Evolutionary conservation across 2,888 invertebrate species (phyloP).

Genomic region (Troides helena): DNA sequence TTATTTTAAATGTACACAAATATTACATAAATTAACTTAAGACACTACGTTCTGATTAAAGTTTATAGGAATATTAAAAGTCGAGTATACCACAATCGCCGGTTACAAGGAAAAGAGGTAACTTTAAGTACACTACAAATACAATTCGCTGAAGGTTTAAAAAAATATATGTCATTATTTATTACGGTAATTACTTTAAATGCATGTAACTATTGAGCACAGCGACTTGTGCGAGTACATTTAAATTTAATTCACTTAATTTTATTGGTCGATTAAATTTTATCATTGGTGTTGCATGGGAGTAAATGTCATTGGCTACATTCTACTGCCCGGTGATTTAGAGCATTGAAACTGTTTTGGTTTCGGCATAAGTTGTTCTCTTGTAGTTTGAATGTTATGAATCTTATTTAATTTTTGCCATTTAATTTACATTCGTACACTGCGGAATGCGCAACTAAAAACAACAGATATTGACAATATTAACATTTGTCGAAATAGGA

Average conservation of each 20-base stretch:
- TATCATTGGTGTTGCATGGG: constrained; percentile 25
- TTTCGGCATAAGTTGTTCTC: not conserved
- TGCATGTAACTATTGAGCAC: constrained; percentile 12
- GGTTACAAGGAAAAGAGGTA: not conserved
- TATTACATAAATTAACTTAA: too few relatives aligned
- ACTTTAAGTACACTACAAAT: not conserved
- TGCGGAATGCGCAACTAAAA: too few relatives aligned
- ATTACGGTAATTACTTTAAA: not conserved
- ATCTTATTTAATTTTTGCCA: too few relatives aligned
- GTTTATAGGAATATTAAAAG: too few relatives aligned
- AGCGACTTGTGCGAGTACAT: constrained; percentile 1
- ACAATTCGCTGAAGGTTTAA: not conserved
- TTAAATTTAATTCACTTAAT: constrained; percentile 25
- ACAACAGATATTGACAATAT: too few relatives aligned
- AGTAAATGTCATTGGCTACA: constrained; percentile 18
- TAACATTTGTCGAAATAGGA: too few relatives aligned
- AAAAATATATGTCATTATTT: not conserved
- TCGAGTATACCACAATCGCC: too few relatives aligned
- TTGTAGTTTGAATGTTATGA: not conserved
- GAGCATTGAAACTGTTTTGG: constrained; percentile 4
- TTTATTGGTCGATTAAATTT: constrained; percentile 28
- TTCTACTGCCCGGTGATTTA: constrained; percentile 22
- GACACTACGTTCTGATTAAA: too few relatives aligned
- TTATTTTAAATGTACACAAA: not conserved
- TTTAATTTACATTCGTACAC: too few relatives aligned